Evolutionary conservation across 2,113 vertebrate genomes (phyloP).

Genomic region (Neogobius melanostomus): DNA sequence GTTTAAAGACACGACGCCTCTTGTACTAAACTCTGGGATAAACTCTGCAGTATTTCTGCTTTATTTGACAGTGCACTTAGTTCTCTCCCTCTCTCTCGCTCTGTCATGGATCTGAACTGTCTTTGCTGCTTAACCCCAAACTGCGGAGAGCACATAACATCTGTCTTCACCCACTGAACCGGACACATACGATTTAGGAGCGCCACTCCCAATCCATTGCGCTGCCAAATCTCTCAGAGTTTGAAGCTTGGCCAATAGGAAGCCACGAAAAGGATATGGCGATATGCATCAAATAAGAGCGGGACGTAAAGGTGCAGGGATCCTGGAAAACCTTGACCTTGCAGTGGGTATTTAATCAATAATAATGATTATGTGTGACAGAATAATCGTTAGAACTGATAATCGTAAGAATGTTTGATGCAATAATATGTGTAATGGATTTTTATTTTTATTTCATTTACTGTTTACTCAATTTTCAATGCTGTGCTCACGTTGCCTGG

Average conservation of each 20-base stretch:
- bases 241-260: conserved; percentile 33
- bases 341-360: background rate
- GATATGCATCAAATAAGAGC: conserved; percentile 15
- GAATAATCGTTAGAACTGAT: too few species aligned
- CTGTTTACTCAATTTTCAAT: too few species aligned
- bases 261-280: conserved; percentile 16
- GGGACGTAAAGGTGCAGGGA: background rate
- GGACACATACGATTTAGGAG: conserved; percentile 45
- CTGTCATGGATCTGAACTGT: conserved; percentile 2
- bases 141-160: conserved; percentile 34
- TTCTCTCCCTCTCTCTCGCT: background rate
- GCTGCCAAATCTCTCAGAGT: conserved; percentile 41
- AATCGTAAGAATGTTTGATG: too few species aligned
- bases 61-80: conserved; percentile 31
- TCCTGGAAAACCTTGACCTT: conserved; percentile 1
- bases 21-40: conserved; percentile 2
- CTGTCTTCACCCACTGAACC: conserved; percentile 43
- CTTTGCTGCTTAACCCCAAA: conserved; percentile 32
- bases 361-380: too few species aligned
- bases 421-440: too few species aligned
- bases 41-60: conserved; percentile 14
- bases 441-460: too few species aligned
- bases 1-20: conserved; percentile 17
- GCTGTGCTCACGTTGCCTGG: too few species aligned
- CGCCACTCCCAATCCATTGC: conserved; percentile 45